Evolutionary conservation across 2,113 vertebrate genomes (phyloP).

Genomic region (Clarias magur): DNA sequence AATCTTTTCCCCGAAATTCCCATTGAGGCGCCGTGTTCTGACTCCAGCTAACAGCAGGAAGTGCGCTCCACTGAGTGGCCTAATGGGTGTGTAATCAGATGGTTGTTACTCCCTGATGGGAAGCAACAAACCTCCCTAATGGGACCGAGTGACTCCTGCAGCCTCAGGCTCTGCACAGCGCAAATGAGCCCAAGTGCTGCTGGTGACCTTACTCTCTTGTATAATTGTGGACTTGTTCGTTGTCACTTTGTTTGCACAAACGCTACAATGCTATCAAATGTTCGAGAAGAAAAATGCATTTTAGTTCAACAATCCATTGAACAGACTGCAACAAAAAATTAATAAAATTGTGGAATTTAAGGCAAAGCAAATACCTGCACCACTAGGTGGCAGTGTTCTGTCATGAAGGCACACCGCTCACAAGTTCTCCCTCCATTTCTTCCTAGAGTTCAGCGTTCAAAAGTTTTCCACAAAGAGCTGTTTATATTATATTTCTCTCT

Average conservation of each 20-base stretch:
- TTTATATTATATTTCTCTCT: conserved; percentile 42
- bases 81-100: conserved; percentile 51
- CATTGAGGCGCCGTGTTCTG: conserved; percentile 16
- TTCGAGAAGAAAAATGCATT: background rate
- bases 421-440: background rate
- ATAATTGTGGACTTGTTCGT: background rate
- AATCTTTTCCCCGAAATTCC: conserved; percentile 50
- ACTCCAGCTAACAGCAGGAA: conserved; percentile 50
- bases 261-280: background rate
- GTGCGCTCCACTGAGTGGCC: conserved; percentile 41
- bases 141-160: conserved; percentile 28
- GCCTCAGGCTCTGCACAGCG: conserved; percentile 12
- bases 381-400: conserved; percentile 36
- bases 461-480: conserved; percentile 45
- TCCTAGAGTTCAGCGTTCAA: conserved; percentile 22
- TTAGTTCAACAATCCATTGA: background rate
- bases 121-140: conserved; percentile 28
- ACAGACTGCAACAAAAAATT: background rate
- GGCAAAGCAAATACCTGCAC: background rate
- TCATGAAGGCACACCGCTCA: background rate
- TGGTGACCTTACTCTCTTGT: conserved; percentile 1
- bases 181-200: conserved; percentile 2
- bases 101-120: conserved; percentile 30
- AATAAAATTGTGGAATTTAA: background rate
- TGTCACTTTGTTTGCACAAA: background rate